Percentiles rank a stretch among this genome's conserved stretches.
These are phyloP conservation scores for Valencia hispanica DNA, from an alignment of 2,797 vertebrate genomes.

Conservation along the genomic window DNA sequence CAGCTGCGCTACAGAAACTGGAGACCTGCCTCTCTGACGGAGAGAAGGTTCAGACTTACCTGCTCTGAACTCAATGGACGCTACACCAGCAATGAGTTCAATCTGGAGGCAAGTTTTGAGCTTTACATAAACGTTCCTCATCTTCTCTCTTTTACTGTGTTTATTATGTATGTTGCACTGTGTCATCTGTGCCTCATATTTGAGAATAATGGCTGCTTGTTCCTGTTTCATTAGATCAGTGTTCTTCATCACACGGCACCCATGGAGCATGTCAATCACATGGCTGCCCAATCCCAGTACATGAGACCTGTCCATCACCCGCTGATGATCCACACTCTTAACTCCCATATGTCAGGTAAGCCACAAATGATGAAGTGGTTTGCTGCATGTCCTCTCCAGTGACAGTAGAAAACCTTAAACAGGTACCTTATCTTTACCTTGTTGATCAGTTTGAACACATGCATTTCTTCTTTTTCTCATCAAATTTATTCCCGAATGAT, in stretches of 20 bases:
- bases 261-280: slow-evolving; percentile 89
- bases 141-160: neutral
- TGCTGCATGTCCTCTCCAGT: neutral
- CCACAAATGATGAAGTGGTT: neutral
- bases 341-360: slow-evolving; percentile 86
- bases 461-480: neutral
- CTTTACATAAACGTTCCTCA: neutral
- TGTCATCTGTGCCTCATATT: neutral
- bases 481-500: neutral
- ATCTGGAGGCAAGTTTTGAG: slow-evolving; percentile 82
- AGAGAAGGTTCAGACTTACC: slow-evolving; percentile 91
- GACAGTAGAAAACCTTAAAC: neutral
- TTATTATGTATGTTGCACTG: neutral
- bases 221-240: slow-evolving; percentile 80
- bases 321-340: slow-evolving; percentile 82
- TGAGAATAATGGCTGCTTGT: neutral
- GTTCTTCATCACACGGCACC: slow-evolving; percentile 87
- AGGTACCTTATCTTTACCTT: neutral
- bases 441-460: neutral
- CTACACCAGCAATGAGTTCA: slow-evolving; percentile 96
- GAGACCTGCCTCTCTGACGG: slow-evolving; percentile 78
- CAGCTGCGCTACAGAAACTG: slow-evolving; percentile 93
- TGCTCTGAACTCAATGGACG: slow-evolving; percentile 97
- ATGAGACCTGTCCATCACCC: slow-evolving; percentile 90
- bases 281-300: slow-evolving; percentile 88